Percentiles rank a stretch among this genome's conserved stretches.
Evolutionary conservation across 2,888 invertebrate genomes (phyloP).

Genomic region (Horisme vitalbata): DNA sequence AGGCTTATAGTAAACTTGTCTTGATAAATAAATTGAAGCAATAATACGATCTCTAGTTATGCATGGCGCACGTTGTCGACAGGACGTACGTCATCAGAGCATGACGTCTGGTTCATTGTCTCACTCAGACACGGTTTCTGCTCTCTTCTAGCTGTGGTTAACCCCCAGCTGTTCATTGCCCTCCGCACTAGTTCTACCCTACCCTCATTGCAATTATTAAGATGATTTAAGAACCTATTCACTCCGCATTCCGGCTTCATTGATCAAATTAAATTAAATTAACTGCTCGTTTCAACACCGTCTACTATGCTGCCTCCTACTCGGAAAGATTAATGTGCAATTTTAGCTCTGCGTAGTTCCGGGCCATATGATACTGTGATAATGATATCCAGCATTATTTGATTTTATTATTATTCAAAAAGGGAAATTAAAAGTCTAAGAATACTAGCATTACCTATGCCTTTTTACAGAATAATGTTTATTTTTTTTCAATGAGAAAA

Average conservation of each 20-base stretch:
- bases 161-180: constrained; percentile 56
- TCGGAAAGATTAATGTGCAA: too few relatives aligned
- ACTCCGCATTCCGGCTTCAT: constrained; percentile 26
- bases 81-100: constrained; percentile 68
- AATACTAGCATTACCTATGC: too few relatives aligned
- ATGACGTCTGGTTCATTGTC: constrained; percentile 58
- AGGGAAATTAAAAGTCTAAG: too few relatives aligned
- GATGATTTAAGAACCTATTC: constrained; percentile 35
- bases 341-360: too few relatives aligned
- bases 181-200: constrained; percentile 46
- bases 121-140: constrained; percentile 46
- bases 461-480: too few relatives aligned
- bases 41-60: constrained; percentile 43
- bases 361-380: too few relatives aligned
- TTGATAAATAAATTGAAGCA: constrained; percentile 46
- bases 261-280: constrained; percentile 18
- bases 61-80: constrained; percentile 50
- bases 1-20: constrained; percentile 9
- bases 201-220: constrained; percentile 54
- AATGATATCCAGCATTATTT: too few relatives aligned
- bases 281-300: neutral
- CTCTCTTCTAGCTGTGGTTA: constrained; percentile 45
- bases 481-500: too few relatives aligned
- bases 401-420: too few relatives aligned
- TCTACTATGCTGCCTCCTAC: neutral